These are phyloP conservation scores for Mesocentrotus franciscanus DNA, from an alignment of 53 echinoderm and acorn worm species.

Conservation along the genomic window DNA sequence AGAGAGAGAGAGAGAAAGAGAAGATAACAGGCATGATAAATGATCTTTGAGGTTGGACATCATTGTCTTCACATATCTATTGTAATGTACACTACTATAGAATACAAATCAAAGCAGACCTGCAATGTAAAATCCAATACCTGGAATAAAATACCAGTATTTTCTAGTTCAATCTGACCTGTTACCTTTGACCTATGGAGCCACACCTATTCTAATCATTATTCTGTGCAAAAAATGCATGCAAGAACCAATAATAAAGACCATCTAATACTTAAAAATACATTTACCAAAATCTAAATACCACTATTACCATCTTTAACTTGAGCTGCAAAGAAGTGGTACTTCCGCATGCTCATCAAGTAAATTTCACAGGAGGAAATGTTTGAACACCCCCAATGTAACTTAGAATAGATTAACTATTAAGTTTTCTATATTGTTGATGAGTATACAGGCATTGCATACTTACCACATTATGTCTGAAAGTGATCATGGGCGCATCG, in stretches of 20 bases:
- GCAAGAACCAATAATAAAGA: neutral
- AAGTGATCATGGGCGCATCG: slow-evolving; percentile 87
- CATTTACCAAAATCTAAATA: neutral
- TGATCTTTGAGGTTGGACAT: neutral
- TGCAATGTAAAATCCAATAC: neutral
- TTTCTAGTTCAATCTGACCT: neutral
- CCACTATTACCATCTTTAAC: neutral
- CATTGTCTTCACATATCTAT: neutral
- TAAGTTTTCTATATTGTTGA: neutral
- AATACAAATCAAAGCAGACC: neutral
- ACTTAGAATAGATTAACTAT: neutral
- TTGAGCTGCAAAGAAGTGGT: too few species aligned
- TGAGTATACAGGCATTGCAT: neutral
- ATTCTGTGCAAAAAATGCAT: too few species aligned
- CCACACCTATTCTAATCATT: too few species aligned
- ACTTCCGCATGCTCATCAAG: too few species aligned
- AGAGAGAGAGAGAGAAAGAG: neutral
- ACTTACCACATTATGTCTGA: slow-evolving; percentile 87
- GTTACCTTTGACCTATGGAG: too few species aligned
- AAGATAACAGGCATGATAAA: neutral
- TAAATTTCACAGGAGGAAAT: neutral
- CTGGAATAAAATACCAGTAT: neutral
- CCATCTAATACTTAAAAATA: neutral
- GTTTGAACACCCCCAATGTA: neutral
- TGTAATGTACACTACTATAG: neutral